These are phyloP conservation scores for Numenius phaeopus DNA, from an alignment of 2,797 vertebrate species.

Conservation along the genomic window DNA sequence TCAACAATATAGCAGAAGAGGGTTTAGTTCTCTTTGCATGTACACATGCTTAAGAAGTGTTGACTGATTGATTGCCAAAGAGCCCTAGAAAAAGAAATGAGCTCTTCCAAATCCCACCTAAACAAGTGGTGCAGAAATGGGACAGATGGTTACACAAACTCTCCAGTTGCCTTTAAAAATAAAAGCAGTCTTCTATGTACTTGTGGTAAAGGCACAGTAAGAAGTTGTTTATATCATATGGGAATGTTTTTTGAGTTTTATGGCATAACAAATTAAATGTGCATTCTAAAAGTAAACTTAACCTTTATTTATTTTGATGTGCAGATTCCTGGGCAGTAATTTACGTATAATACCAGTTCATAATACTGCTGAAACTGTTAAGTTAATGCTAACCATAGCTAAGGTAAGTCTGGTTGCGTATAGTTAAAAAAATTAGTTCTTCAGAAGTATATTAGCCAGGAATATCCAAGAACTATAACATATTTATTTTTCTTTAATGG, in stretches of 20 bases:
- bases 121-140: background rate
- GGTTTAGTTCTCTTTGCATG: background rate
- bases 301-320: background rate
- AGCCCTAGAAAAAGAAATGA: background rate
- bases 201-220: background rate
- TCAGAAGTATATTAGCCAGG: background rate
- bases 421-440: background rate
- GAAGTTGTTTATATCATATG: background rate
- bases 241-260: background rate
- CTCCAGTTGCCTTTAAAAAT: background rate
- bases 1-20: background rate
- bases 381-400: constrained; percentile 90
- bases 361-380: constrained; percentile 84
- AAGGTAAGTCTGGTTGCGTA: constrained; percentile 83
- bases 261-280: background rate
- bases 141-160: constrained; percentile 3
- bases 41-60: background rate
- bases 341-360: constrained; percentile 89
- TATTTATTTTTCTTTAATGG: background rate
- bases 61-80: background rate
- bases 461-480: background rate
- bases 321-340: constrained; percentile 90
- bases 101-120: background rate
- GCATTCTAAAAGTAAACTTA: background rate
- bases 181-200: background rate